Percentiles rank a stretch among this genome's conserved stretches.
These are phyloP conservation scores for Antennarius striatus DNA, from an alignment of 2,113 vertebrate genomes.

Conservation along the genomic window DNA sequence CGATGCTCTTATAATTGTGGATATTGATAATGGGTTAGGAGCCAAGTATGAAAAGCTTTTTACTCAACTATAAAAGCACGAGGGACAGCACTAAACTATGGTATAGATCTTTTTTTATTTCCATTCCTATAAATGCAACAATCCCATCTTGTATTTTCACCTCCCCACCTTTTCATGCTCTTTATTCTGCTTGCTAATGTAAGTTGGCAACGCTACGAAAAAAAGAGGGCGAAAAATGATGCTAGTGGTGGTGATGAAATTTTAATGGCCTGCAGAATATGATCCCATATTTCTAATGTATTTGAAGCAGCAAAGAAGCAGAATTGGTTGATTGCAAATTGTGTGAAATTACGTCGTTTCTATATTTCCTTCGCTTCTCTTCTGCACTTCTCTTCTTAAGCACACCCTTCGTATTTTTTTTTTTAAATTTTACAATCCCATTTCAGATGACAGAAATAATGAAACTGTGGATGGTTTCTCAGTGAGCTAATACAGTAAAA, in stretches of 20 bases:
- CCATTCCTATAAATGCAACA: slow-evolving; percentile 24
- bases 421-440: slow-evolving; percentile 34
- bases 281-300: slow-evolving; percentile 53
- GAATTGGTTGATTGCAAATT: slow-evolving; percentile 56
- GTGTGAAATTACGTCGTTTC: slow-evolving; percentile 48
- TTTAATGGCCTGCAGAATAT: slow-evolving; percentile 32
- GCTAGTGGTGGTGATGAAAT: slow-evolving; percentile 19
- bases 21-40: slow-evolving; percentile 10
- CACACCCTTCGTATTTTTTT: background rate
- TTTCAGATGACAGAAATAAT: slow-evolving; percentile 46
- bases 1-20: slow-evolving; percentile 6
- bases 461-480: slow-evolving; percentile 28
- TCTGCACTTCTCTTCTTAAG: slow-evolving; percentile 3
- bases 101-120: background rate
- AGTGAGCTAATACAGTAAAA: slow-evolving; percentile 56
- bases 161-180: slow-evolving; percentile 19
- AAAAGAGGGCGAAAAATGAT: background rate
- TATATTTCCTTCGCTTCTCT: slow-evolving; percentile 31
- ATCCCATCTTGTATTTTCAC: slow-evolving; percentile 28
- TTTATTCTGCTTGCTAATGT: slow-evolving; percentile 46
- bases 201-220: slow-evolving; percentile 40
- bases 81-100: background rate
- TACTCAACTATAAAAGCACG: background rate
- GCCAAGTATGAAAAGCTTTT: slow-evolving; percentile 2
- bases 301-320: slow-evolving; percentile 46